A percentile compares a stretch with the other conserved stretches of the same genome.
Evolutionary conservation across 2,888 invertebrate genomes (phyloP).

Genomic region (Alitta virens): DNA sequence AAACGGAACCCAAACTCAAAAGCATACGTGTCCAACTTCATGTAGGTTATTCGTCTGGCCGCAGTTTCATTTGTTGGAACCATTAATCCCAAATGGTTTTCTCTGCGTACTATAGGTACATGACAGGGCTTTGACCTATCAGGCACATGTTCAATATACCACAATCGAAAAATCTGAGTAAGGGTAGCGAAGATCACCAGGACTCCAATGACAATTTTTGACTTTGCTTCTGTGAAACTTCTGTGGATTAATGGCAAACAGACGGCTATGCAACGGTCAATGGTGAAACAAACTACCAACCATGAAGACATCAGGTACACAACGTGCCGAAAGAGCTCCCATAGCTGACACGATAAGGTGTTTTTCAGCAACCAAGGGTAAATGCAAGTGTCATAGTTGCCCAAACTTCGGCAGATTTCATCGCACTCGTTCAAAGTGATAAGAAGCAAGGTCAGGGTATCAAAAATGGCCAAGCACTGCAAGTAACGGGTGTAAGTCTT

Average conservation of each 20-base stretch:
- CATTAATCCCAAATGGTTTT: too few relatives aligned
- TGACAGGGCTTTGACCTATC: slow-evolving; percentile 15
- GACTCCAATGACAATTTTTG: slow-evolving; percentile 7
- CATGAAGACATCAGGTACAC: slow-evolving; percentile 25
- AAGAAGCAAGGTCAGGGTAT: slow-evolving; percentile 20
- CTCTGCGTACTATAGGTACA: background rate
- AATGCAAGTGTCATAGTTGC: background rate
- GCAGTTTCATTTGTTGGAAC: too few relatives aligned
- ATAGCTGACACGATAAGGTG: slow-evolving; percentile 17
- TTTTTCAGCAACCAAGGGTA: background rate
- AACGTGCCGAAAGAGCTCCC: slow-evolving; percentile 19
- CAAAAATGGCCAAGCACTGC: slow-evolving; percentile 22
- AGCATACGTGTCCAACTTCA: slow-evolving; percentile 14
- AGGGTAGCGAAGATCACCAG: slow-evolving; percentile 7
- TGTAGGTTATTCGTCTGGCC: slow-evolving; percentile 12
- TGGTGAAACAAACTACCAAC: slow-evolving; percentile 26
- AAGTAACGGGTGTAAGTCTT: slow-evolving; percentile 27
- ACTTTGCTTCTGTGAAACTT: slow-evolving; percentile 16
- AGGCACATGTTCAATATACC: slow-evolving; percentile 5
- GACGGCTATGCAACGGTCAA: slow-evolving; percentile 26
- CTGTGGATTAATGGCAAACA: slow-evolving; percentile 21
- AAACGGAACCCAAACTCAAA: slow-evolving; percentile 21
- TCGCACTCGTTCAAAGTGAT: slow-evolving; percentile 2
- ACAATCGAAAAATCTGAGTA: slow-evolving; percentile 18
- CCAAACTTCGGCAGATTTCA: background rate